phyloP scores from a whole-genome alignment of 1,140 invertebrate species.

The Penaeus indicus region DNA sequence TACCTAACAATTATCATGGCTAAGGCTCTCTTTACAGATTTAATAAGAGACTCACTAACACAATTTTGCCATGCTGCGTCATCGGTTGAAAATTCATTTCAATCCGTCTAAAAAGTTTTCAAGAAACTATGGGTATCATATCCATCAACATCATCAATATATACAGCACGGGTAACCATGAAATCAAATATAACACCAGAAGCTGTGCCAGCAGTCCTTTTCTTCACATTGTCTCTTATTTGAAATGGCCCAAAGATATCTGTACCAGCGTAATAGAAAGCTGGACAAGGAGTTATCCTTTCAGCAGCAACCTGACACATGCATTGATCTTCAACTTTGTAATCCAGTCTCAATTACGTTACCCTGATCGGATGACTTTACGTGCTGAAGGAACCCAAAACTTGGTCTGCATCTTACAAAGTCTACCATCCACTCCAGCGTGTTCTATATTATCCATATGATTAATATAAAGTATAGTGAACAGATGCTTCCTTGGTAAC shows the following conservation, averaged over 20 bases:
- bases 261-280: background rate
- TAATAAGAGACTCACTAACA: no score
- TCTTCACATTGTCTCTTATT: constrained; percentile 1
- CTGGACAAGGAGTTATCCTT: background rate
- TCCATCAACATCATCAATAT: background rate
- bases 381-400: constrained; percentile 18
- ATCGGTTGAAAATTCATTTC: no score
- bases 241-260: background rate
- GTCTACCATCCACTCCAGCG: background rate
- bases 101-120: no score
- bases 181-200: background rate
- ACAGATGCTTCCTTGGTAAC: no score
- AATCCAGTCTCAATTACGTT: background rate
- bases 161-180: background rate
- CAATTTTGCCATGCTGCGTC: no score
- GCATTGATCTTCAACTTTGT: background rate
- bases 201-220: background rate
- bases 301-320: constrained; percentile 5
- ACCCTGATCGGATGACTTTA: background rate
- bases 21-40: no score
- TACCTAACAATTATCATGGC: no score
- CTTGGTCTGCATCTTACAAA: background rate
- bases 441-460: background rate
- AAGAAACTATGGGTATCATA: no score
- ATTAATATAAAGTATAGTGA: background rate